phyloP scores from a whole-genome alignment of 2,888 invertebrate genomes.

The Erebia palarica region DNA sequence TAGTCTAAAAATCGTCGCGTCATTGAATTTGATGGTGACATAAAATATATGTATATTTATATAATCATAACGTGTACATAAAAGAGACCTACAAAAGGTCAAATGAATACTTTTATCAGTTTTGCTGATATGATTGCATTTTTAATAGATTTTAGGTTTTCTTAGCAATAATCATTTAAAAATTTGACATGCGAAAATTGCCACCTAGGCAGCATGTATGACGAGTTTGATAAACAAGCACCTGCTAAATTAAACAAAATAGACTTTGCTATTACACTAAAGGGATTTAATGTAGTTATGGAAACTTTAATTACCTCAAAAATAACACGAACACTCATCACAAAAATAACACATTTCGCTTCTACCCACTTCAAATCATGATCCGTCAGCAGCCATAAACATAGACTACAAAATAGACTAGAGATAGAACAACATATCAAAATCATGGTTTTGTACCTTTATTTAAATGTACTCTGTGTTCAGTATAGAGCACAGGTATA shows the following conservation, averaged over 20 bases:
- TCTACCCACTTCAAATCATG: conserved; percentile 78
- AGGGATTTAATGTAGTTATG: conserved; percentile 3
- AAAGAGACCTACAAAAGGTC: not conserved
- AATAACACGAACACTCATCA: conserved; percentile 78
- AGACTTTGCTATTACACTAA: not conserved
- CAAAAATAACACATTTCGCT: conserved; percentile 77
- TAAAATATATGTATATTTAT: conserved; percentile 28
- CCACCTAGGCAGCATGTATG: conserved; percentile 71
- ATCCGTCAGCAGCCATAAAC: conserved; percentile 65
- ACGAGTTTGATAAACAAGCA: conserved; percentile 14
- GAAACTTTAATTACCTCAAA: conserved; percentile 67
- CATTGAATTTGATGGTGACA: conserved; percentile 38
- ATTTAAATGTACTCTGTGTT: no score
- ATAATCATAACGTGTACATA: conserved; percentile 12
- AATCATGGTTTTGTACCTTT: no score
- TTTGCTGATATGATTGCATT: not conserved
- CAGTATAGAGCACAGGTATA: no score
- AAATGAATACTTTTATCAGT: not conserved
- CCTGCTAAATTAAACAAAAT: not conserved
- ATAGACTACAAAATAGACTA: conserved; percentile 23
- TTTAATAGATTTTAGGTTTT: not conserved
- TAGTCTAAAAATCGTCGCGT: conserved; percentile 37
- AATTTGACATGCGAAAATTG: conserved; percentile 68
- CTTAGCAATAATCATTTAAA: conserved; percentile 40
- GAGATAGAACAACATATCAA: conserved; percentile 22